These are phyloP conservation scores for Apteryx owenii DNA, from an alignment of 2,113 vertebrate species.

Conservation along the genomic window DNA sequence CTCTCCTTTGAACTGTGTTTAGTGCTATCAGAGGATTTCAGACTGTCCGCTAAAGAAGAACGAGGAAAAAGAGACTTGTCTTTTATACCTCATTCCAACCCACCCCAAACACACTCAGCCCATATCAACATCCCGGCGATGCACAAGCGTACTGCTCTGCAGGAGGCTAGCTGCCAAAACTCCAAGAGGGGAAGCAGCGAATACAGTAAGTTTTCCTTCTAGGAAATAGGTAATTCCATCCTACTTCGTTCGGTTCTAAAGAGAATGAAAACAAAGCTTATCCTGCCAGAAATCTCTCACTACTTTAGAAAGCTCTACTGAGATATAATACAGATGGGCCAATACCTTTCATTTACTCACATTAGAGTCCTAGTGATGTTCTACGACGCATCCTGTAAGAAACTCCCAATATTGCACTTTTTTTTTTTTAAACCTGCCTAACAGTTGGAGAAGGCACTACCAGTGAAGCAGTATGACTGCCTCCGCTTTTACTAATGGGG, in stretches of 20 bases:
- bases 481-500: too few species aligned
- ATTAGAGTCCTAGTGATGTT: neutral
- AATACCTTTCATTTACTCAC: neutral
- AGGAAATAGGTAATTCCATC: neutral
- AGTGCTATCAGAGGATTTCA: neutral
- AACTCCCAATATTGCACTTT: neutral
- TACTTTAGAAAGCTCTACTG: neutral
- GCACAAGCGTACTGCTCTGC: neutral
- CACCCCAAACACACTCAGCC: neutral
- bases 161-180: neutral
- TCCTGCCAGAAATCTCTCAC: neutral
- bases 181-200: neutral
- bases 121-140: neutral
- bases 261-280: neutral
- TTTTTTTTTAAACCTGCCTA: too few species aligned
- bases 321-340: neutral
- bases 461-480: too few species aligned
- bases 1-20: neutral
- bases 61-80: neutral
- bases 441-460: too few species aligned
- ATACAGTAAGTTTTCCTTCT: neutral
- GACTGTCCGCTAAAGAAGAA: rapidly evolving
- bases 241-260: neutral
- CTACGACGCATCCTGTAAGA: neutral
- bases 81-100: neutral